Conservation (phyloP, 2,888 invertebrate species). For the Molorchus minor region DNA sequence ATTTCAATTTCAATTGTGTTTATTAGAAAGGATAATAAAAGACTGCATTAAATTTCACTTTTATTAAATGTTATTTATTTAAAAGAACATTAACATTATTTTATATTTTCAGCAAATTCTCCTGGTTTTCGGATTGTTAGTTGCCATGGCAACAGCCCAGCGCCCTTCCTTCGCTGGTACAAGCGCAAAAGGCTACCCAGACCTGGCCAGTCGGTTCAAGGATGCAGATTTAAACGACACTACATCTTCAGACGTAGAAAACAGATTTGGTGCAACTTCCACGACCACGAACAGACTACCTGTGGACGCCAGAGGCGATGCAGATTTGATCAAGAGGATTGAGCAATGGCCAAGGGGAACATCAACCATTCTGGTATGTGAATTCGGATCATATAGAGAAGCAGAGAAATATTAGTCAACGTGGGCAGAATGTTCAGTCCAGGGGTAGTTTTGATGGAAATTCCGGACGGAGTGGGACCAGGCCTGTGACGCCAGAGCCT, state of each 20-base stretch:
- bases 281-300: neutral
- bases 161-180: neutral
- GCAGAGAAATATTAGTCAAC: neutral
- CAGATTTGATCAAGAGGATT: neutral
- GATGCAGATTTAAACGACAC: neutral
- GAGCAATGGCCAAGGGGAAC: neutral
- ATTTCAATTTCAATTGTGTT: no score
- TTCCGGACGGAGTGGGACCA: neutral
- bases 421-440: neutral
- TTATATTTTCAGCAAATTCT: neutral
- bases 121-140: neutral
- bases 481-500: neutral
- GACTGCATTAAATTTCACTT: neutral
- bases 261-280: neutral
- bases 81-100: neutral
- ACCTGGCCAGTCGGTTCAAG: neutral
- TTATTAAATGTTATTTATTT: neutral
- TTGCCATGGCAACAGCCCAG: neutral
- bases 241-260: neutral
- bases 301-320: neutral
- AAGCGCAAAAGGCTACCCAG: neutral
- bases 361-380: neutral
- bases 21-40: no score
- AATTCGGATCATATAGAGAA: neutral
- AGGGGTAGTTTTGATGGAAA: neutral